Evolutionary conservation across 2,888 invertebrate genomes (phyloP).

Genomic region (Mythimna ferrago): DNA sequence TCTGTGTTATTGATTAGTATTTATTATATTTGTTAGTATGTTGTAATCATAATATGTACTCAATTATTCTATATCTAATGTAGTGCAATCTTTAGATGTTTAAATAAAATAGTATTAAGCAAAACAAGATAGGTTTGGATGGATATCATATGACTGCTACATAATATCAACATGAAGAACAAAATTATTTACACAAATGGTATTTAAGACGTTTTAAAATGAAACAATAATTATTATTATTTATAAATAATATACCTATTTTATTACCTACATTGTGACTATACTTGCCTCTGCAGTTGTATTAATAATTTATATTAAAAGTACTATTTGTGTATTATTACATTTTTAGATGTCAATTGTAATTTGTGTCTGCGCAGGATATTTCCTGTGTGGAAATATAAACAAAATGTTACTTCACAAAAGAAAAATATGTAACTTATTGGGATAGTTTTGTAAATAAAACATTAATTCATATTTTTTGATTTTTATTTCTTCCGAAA

Average conservation of each 20-base stretch:
- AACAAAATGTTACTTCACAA: neutral
- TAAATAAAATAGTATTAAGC: neutral
- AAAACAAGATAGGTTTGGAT: neutral
- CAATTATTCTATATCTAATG: neutral
- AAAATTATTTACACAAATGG: neutral
- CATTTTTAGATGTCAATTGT: neutral
- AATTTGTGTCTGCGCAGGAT: neutral
- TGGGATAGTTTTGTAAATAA: conserved; percentile 30
- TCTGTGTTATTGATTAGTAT: neutral
- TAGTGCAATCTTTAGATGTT: neutral
- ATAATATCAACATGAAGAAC: neutral
- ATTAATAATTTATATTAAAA: neutral
- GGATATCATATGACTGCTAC: neutral
- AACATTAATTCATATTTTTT: conserved; percentile 15
- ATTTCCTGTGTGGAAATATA: neutral
- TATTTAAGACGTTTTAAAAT: neutral
- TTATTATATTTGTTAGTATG: conserved; percentile 11
- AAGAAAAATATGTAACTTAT: conserved; percentile 4
- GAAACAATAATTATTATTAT: neutral
- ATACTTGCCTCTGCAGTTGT: neutral
- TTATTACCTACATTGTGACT: neutral
- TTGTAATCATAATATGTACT: conserved; percentile 1
- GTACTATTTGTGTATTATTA: neutral
- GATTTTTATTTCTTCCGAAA: conserved; percentile 29
- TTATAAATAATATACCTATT: neutral